A percentile compares a stretch with the other conserved stretches of the same genome.
phyloP scores from a whole-genome alignment of 2,888 invertebrate genomes.

The Amphipoea oculea region DNA sequence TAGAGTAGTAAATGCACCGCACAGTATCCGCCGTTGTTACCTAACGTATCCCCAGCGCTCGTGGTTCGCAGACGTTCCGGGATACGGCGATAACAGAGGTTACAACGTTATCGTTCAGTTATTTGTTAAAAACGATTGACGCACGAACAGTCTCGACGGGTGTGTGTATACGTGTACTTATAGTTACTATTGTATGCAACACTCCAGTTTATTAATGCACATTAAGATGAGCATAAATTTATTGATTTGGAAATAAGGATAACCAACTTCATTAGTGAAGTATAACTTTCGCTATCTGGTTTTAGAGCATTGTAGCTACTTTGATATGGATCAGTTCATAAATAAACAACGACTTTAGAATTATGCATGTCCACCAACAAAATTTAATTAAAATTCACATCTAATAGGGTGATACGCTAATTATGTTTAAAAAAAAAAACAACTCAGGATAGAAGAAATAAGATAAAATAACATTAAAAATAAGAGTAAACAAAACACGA shows the following conservation, averaged over 20 bases:
- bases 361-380: slow-evolving; percentile 25
- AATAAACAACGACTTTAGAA: slow-evolving; percentile 47
- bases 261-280: slow-evolving; percentile 32
- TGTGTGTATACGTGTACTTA: slow-evolving; percentile 70
- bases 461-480: slow-evolving; percentile 59
- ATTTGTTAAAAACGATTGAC: slow-evolving; percentile 89
- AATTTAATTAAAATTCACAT: slow-evolving; percentile 15
- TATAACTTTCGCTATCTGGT: slow-evolving; percentile 16
- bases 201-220: slow-evolving; percentile 37
- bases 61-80: slow-evolving; percentile 88
- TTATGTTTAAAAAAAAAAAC: slow-evolving; percentile 32
- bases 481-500: slow-evolving; percentile 71
- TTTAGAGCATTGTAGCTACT: background rate
- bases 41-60: slow-evolving; percentile 80
- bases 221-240: slow-evolving; percentile 24
- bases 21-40: slow-evolving; percentile 71
- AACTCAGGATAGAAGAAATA: slow-evolving; percentile 49
- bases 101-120: slow-evolving; percentile 85
- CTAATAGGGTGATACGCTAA: slow-evolving; percentile 30
- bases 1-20: slow-evolving; percentile 79
- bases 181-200: slow-evolving; percentile 61
- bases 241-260: slow-evolving; percentile 51
- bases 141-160: slow-evolving; percentile 86
- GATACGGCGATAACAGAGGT: slow-evolving; percentile 87
- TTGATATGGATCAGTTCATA: slow-evolving; percentile 16